Percentiles rank a stretch among this genome's conserved stretches.
Evolutionary conservation across 2,888 invertebrate genomes (phyloP).

Genomic region (Leptopilina syphax): DNA sequence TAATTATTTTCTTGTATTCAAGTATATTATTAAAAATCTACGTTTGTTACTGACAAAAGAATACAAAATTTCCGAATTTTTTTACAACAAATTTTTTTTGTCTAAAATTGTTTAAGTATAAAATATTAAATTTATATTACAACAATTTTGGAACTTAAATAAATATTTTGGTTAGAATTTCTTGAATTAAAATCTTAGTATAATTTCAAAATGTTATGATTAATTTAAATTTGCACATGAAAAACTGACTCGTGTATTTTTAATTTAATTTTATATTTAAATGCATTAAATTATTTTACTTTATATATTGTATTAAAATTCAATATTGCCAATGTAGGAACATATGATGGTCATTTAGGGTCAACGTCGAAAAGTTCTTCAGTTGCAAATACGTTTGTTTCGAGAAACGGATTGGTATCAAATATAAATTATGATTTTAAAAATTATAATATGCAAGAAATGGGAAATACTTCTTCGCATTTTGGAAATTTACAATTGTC

Average conservation of each 20-base stretch:
- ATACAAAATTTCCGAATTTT: neutral
- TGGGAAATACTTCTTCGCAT: no score
- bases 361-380: neutral
- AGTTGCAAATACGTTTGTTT: constrained; percentile 5
- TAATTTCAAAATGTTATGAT: no score
- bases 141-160: no score
- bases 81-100: neutral
- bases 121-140: neutral
- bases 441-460: no score
- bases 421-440: no score
- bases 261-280: neutral
- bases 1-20: neutral
- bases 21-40: neutral
- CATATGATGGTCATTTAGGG: neutral
- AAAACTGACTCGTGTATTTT: neutral
- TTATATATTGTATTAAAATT: neutral
- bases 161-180: no score
- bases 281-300: neutral
- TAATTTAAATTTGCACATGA: no score
- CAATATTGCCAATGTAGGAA: neutral
- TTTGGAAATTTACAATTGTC: no score
- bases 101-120: neutral
- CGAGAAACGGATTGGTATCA: neutral
- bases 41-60: neutral
- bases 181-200: no score